Base-by-base conservation (phyloP, 2,113 vertebrate species). In the Heterochromis multidens region DNA sequence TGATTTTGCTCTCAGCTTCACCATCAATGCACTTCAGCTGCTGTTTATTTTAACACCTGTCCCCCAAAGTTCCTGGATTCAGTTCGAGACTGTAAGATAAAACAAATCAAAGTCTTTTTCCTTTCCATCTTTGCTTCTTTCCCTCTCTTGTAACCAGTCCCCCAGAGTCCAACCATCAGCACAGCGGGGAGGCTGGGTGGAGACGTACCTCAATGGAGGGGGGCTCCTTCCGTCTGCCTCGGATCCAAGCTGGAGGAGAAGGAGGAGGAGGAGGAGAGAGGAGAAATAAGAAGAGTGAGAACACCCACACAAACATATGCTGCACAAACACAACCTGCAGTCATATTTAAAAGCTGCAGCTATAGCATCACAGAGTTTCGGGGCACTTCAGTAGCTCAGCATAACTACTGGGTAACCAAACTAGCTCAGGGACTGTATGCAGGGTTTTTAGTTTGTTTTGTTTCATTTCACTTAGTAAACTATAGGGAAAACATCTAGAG, bases 211-310 rank as follows among this genome's bases (percentile, higher is more conserved):
- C 96, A 83, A 94, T 63, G 33, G 97, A 97, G 80, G 99, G 98
- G 91, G 98, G 97, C 80, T 96, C 95, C 77, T 98, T 97, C 93
- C 99, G 97, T 93, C 96, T 98, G 94, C 96, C 98, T 94, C 97
- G 97, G 92, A 99, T 97, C 99, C 99, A 99, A 82, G 99, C 99
- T 99, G 95, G 59, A 89, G 95, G 93, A 94, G 89, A 12, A 79
- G 70, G 85, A 88, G 17, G 83, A 87, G 40, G 19, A 43, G 90
- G 81, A 31, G 35, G 37, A 67, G 76, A 91, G 86, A 70, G 67
- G 54, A 85, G 65, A 62, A 78, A 83, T 54, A 62, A 88, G 7
- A 80, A 57, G 67, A 92, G 89, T 92, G 86, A 94, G 89, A 91
- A 92, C 90, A 93, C 93, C 91, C 89, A 92, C 93, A 92, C 88